These are phyloP conservation scores for Melanotus villosus DNA, from an alignment of 2,888 invertebrate species.

Conservation along the genomic window DNA sequence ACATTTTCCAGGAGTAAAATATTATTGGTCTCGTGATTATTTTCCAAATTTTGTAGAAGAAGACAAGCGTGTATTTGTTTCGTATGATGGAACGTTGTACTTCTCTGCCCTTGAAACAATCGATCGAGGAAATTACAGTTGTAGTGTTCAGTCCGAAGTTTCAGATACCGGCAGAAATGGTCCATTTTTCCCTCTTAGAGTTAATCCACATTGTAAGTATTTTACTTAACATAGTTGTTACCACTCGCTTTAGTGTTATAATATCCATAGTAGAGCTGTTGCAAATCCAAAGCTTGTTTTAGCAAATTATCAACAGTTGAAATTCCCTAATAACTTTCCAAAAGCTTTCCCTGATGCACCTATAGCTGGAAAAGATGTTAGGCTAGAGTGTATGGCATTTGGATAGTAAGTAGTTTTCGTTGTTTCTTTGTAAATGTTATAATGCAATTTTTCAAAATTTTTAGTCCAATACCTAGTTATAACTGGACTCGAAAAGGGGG, in stretches of 20 bases:
- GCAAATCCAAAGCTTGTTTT: conserved; percentile 49
- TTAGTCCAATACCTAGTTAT: conserved; percentile 89
- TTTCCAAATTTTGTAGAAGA: conserved; percentile 95
- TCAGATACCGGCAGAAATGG: conserved; percentile 92
- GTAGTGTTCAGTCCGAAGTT: conserved; percentile 90
- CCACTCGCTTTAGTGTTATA: too few species aligned
- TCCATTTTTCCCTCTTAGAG: conserved; percentile 87
- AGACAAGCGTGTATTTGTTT: conserved; percentile 93
- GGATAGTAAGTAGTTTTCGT: conserved; percentile 80
- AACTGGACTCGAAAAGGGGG: conserved; percentile 90
- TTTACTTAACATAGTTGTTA: conserved; percentile 3
- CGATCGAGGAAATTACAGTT: conserved; percentile 92
- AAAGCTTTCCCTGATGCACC: conserved; percentile 96
- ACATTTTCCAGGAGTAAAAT: conserved; percentile 90
- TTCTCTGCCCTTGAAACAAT: conserved; percentile 94
- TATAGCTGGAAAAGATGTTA: conserved; percentile 89
- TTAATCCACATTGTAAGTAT: conserved; percentile 83
- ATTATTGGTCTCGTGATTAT: conserved; percentile 91
- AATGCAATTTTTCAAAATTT: too few species aligned
- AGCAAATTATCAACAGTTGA: conserved; percentile 91
- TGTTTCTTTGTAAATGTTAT: too few species aligned
- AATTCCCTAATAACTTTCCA: conserved; percentile 95
- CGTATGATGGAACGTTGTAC: conserved; percentile 93
- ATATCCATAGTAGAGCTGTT: too few species aligned
- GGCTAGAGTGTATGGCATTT: conserved; percentile 95